Percentiles rank a stretch among this genome's conserved stretches.
Conservation (phyloP, 2,113 vertebrate genomes). For the Bufo bufo region DNA sequence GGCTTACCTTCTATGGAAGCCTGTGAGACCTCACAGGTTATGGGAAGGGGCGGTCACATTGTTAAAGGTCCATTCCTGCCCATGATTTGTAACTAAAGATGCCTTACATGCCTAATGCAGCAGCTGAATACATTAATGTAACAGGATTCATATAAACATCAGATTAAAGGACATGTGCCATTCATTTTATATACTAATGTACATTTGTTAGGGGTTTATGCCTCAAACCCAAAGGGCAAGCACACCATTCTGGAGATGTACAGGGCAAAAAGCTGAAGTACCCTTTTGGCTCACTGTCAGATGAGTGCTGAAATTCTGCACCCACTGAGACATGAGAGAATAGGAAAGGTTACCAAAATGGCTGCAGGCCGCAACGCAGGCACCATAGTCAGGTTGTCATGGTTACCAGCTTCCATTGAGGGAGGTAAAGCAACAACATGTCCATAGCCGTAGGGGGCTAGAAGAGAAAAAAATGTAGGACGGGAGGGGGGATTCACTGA, state of each 20-base stretch:
- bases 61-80: background rate
- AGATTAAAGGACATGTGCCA: slow-evolving; percentile 8
- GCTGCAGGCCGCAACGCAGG: slow-evolving; percentile 50
- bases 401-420: slow-evolving; percentile 28
- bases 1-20: too few species aligned
- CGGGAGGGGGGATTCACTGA: slow-evolving; percentile 2
- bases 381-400: slow-evolving; percentile 33
- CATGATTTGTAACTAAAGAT: background rate
- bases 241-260: background rate
- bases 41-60: background rate
- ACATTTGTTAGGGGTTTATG: background rate
- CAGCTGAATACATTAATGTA: background rate
- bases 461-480: slow-evolving; percentile 8
- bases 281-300: slow-evolving; percentile 21
- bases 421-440: slow-evolving; percentile 17
- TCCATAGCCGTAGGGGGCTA: slow-evolving; percentile 17
- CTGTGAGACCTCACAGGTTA: too few species aligned
- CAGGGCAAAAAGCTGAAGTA: background rate
- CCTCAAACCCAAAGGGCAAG: background rate
- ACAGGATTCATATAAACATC: background rate
- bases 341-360: slow-evolving; percentile 47
- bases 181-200: background rate
- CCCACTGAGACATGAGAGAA: slow-evolving; percentile 45
- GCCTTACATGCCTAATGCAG: background rate
- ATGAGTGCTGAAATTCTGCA: slow-evolving; percentile 33